These are phyloP conservation scores for Laspeyria flexula DNA, from an alignment of 2,888 invertebrate species.

Conservation along the genomic window DNA sequence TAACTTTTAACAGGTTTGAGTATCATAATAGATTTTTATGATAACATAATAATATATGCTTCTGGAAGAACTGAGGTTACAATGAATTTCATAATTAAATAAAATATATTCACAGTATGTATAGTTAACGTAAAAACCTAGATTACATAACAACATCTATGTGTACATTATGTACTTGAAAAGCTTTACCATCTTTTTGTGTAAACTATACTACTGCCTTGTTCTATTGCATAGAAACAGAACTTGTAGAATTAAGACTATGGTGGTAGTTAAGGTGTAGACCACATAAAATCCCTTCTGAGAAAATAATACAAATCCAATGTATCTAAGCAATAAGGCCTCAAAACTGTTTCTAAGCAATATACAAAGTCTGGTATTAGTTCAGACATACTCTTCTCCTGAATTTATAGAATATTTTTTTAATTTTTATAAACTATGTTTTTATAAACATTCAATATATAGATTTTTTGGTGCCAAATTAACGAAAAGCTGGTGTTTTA, in stretches of 20 bases:
- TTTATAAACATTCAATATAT: slow-evolving; percentile 2
- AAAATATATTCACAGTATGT: background rate
- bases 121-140: background rate
- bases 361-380: background rate
- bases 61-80: too few relatives aligned
- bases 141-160: slow-evolving; percentile 16
- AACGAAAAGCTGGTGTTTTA: background rate
- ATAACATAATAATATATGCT: too few relatives aligned
- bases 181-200: slow-evolving; percentile 8
- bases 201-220: background rate
- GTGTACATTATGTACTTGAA: slow-evolving; percentile 16
- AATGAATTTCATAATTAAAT: too few relatives aligned
- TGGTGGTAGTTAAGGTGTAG: too few relatives aligned
- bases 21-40: too few relatives aligned
- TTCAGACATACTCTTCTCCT: slow-evolving; percentile 1
- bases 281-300: too few relatives aligned
- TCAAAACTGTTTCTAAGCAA: background rate
- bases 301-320: too few relatives aligned
- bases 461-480: slow-evolving; percentile 3
- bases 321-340: too few relatives aligned
- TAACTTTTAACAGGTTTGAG: too few relatives aligned
- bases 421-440: background rate
- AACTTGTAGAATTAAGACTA: too few relatives aligned
- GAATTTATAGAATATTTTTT: slow-evolving; percentile 1
- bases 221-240: background rate